Base-by-base conservation (phyloP, 2,888 invertebrate species). In the Nomada fucata region DNA sequence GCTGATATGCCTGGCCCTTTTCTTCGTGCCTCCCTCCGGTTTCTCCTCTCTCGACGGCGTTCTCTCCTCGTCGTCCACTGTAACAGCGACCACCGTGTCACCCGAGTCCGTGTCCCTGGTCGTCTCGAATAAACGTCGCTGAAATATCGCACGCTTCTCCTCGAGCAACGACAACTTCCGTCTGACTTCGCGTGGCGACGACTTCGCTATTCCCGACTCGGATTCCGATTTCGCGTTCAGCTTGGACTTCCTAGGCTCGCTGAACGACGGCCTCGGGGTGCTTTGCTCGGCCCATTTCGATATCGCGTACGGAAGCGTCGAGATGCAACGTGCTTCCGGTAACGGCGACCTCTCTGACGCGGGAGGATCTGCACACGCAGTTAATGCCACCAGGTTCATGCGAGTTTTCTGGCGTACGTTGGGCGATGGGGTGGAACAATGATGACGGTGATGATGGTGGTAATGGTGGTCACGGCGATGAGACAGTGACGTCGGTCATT, bases 221-320 rank as follows among this genome's bases (percentile, higher is more conserved):
- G 91, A 90, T 2, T 90, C 91, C 13, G 89, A 89, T 72, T 90
- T 91, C 0, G 80, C 55, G n/a, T 72, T 81, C 61, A 90, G 68
- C 71, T 88, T 91, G 11, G 75, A 69, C 75, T 77, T 82, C 9
- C 60, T 78, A 76, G 53, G 10, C 23, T 85, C 63, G 23, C 76
- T 63, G 20, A 65, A 18, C 0, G 18, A 0, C 29, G 20, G 11
- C 20, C 52, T 80, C 7, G 50, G 53, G 2, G 26, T 50, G n/a
- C 55, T 85, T 61, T 70, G 75, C 10, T 91, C 91, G 50, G 89
- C 82, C 95, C 95, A 95, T 61, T 95, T 94, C 63, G 95, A 94
- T 86, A 95, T 94, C 0, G 95, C 94, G 90, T 95, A 95, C 0
- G 95, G 95, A 2, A 94, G 94, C 76, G 95, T 95, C 42, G 95